phyloP scores from a whole-genome alignment of 1,140 invertebrate species.

The Aphis craccivora region DNA sequence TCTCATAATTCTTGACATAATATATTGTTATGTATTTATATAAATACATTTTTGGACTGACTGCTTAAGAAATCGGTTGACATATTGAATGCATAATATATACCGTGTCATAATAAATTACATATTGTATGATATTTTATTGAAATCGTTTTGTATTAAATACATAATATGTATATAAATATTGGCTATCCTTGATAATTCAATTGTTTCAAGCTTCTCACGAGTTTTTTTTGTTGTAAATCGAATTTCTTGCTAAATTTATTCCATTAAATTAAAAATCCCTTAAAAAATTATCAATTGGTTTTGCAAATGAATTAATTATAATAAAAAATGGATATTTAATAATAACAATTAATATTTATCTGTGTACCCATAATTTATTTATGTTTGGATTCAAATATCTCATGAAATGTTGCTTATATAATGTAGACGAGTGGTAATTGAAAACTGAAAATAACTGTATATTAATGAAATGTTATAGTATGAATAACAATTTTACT shows the following conservation, averaged over 20 bases:
- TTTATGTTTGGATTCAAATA: background rate
- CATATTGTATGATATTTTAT: background rate
- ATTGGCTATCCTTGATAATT: background rate
- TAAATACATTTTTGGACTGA: background rate
- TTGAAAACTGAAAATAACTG: background rate
- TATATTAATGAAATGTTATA: background rate
- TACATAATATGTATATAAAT: background rate
- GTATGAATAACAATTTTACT: background rate
- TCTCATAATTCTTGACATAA: background rate
- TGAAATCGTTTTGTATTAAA: background rate
- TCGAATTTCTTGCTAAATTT: background rate
- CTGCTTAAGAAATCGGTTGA: background rate
- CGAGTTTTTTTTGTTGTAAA: background rate
- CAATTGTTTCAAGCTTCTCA: background rate
- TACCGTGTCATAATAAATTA: background rate
- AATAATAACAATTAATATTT: background rate
- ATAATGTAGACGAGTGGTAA: background rate
- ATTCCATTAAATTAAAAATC: background rate
- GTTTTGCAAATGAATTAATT: background rate
- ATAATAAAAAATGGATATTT: background rate
- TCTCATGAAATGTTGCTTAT: background rate
- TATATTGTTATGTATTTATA: background rate
- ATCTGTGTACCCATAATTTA: background rate
- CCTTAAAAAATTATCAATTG: background rate
- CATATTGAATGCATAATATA: background rate